Evolutionary conservation across 2,888 invertebrate genomes (phyloP), one percentile per base, ranked within the genome.

Genomic region (Venustoraphidia nigricollis): DNA sequence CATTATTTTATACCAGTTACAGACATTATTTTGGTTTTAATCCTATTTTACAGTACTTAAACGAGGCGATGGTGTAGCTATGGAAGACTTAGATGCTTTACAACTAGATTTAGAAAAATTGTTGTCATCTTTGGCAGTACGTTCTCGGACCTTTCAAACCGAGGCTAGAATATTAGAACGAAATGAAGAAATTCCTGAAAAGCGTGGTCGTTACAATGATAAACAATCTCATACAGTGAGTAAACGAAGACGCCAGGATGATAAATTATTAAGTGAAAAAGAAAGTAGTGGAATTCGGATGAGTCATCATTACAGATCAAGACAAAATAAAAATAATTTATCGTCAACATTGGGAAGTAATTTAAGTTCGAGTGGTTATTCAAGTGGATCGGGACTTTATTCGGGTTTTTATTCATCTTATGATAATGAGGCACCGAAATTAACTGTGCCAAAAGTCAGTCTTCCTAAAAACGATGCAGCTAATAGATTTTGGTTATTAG

Each of bases 401-500:
- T 10, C 17, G 13, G 42, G 42, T 9, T 13, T 14, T 36, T 17
- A 35, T 3, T 11, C 34, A 36, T 13, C 35, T 14, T 27, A 37
- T 13, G 47, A 47, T 14, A 47, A 56, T 27, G 62, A 64, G 45
- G 47, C 57, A 14, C 55, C 58, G 8, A 77, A 79, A 58, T 69
- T 79, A 44, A 83, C 83, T 56, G 66, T 78, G 44, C 77, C 79
- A 2, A 83, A 85, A 60, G 68, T 83, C 47, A 66, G 81, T 34
- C 64, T 86, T 49, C 85, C 86, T 13, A 90, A 89, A 67, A 93
- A 94, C 65, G 94, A 95, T 66, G 87, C 86, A 48, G 89, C 93
- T 9, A 91, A 92, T 60, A 88, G 91, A 64, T 95, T 95, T 70
- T 96, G 95, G 95, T 78, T 86, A 37, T 90, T 89, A 2, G 85